These are phyloP conservation scores for Epizoanthus scotinus DNA, from an alignment of 92 coral and sea anemone species.

Conservation along the genomic window DNA sequence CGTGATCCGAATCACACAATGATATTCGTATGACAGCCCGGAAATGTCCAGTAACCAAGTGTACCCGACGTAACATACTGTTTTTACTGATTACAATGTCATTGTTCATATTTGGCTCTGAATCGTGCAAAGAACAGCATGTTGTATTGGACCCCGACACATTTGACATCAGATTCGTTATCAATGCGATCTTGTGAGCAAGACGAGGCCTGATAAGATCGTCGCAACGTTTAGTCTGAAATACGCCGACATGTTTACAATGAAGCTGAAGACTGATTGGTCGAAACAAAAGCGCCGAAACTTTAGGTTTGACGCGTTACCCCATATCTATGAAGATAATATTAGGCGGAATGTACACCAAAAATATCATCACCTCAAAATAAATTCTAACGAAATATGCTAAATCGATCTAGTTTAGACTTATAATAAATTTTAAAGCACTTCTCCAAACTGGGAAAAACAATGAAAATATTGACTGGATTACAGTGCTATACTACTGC, in stretches of 20 bases:
- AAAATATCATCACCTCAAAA: background rate
- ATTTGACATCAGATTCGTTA: background rate
- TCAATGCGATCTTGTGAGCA: background rate
- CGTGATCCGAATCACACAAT: too few species aligned
- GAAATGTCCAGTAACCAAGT: too few species aligned
- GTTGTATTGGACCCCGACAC: background rate
- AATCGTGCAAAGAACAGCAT: background rate
- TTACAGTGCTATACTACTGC: background rate
- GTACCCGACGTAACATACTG: too few species aligned
- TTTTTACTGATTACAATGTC: too few species aligned
- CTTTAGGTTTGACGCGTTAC: background rate
- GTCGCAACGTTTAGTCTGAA: background rate
- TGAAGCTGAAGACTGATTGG: slow-evolving; percentile 19
- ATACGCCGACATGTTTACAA: slow-evolving; percentile 9
- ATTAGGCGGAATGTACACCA: background rate
- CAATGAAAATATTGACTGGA: background rate
- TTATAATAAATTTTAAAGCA: background rate
- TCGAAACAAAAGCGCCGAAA: background rate
- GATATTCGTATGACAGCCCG: too few species aligned
- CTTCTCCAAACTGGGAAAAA: background rate
- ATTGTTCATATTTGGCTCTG: too few species aligned
- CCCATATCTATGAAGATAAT: background rate
- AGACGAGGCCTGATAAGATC: slow-evolving; percentile 4
- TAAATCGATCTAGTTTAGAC: background rate
- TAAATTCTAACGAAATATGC: background rate